Conservation (phyloP, 2,113 vertebrate species). For the Gorilla gorilla region DNA sequence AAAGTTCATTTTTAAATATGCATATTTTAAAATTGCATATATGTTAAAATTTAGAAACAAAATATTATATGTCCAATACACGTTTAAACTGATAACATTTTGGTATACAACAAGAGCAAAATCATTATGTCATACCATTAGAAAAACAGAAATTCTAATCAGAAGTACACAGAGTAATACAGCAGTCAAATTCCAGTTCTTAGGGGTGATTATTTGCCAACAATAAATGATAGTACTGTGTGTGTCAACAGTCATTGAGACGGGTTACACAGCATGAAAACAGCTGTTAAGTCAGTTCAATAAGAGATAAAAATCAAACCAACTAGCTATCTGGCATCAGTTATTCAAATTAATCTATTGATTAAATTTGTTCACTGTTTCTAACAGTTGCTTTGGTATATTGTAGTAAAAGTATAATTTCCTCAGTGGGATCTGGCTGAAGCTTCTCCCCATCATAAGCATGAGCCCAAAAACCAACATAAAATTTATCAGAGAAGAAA, state of each 20-base stretch:
- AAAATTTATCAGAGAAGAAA: not conserved
- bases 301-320: conserved; percentile 8
- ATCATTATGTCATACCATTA: not conserved
- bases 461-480: not conserved
- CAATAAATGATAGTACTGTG: not conserved
- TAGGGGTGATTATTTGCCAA: not conserved
- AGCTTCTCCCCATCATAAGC: not conserved
- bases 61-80: not conserved
- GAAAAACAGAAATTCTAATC: conserved; percentile 7
- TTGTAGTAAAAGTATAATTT: not conserved
- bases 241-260: not conserved
- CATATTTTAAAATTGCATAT: not conserved
- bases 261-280: not conserved
- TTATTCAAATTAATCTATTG: conserved; percentile 45
- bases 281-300: conserved; percentile 28
- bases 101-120: not conserved
- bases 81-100: conserved; percentile 1
- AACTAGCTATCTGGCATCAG: not conserved
- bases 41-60: conserved; percentile 32
- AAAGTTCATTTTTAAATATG: not conserved
- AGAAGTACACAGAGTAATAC: not conserved
- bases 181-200: not conserved
- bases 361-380: conserved; percentile 28
- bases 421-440: not conserved
- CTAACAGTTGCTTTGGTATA: not conserved